Evolutionary conservation across 2,113 vertebrate species (phyloP), one percentile per base, ranked within the genome.

Genomic region (Mustela nigripes): DNA sequence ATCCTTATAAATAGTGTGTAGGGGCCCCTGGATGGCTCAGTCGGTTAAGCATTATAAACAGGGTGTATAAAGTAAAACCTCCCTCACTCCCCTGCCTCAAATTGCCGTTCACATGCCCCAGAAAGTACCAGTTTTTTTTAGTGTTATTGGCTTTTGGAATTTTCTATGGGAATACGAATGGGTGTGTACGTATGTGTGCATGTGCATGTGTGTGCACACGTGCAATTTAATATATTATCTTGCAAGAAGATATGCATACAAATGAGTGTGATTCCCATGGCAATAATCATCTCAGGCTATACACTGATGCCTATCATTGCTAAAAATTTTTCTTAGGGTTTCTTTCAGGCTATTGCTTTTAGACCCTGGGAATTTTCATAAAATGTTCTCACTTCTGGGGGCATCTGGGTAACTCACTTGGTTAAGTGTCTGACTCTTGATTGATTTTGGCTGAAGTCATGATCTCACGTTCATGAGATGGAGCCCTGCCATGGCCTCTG

Each of bases 181-280:
- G 48, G 10, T 74, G 1, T 22, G 4, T 28, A 2, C 22, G 21
- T 71, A 31, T 5, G 5, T 31, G 33, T 63, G 28, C 4, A 39
- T 39, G 67, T 71, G 53, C 53, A 56, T 56, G 31, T 67, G n/a
- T 5, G 69, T 71, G 36, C 2, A 10, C 12, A 24, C 2, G 16
- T 65, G 19, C 4, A 69, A 22, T 53, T 18, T 21, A 58, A 45
- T 80, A 91, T 87, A 78, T 93, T 95, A 45, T 84, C 28, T 85
- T 95, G 11, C 24, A 93, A 85, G 39, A 80, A 79, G 62, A 89
- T 65, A 53, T 73, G 15, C 50, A 85, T 96, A 71, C 31, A 96
- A 69, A 63, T 95, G 53, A 91, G 22, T 92, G 42, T 26, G 26
- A 86, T 36, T 62, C 79, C 26, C 15, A 50, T 81, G 42, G 85